Conservation (phyloP, 2,113 vertebrate species). For the Tenrec ecaudatus region DNA sequence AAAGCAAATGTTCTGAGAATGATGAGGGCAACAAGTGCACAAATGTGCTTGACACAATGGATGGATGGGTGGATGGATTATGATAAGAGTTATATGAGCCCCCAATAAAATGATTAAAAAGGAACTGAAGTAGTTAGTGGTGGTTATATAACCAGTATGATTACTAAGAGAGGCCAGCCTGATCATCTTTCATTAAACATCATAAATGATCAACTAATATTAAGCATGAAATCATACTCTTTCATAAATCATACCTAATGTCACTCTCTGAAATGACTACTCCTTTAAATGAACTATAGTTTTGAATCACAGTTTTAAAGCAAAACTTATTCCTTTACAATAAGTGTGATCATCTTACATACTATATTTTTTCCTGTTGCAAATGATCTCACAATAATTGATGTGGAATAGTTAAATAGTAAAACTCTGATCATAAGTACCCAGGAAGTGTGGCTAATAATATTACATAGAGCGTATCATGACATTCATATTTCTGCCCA, state of each 20-base stretch:
- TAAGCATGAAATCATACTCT: background rate
- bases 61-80: too few species aligned
- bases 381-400: constrained; percentile 28
- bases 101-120: background rate
- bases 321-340: background rate
- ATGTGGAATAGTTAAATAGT: constrained; percentile 49
- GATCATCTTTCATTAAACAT: background rate
- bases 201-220: background rate
- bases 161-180: background rate
- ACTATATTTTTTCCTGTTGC: background rate
- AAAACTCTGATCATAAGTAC: background rate
- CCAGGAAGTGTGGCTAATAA: constrained; percentile 56
- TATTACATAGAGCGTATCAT: constrained; percentile 43
- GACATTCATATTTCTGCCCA: constrained; percentile 63
- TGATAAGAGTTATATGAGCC: too few species aligned
- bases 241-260: background rate
- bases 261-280: background rate
- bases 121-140: background rate
- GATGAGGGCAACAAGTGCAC: too few species aligned
- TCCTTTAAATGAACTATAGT: background rate
- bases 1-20: too few species aligned
- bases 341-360: background rate
- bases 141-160: background rate
- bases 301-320: background rate
- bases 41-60: too few species aligned